Evolutionary conservation across 2,888 invertebrate genomes (phyloP).

Genomic region (Microdon myrmicae): DNA sequence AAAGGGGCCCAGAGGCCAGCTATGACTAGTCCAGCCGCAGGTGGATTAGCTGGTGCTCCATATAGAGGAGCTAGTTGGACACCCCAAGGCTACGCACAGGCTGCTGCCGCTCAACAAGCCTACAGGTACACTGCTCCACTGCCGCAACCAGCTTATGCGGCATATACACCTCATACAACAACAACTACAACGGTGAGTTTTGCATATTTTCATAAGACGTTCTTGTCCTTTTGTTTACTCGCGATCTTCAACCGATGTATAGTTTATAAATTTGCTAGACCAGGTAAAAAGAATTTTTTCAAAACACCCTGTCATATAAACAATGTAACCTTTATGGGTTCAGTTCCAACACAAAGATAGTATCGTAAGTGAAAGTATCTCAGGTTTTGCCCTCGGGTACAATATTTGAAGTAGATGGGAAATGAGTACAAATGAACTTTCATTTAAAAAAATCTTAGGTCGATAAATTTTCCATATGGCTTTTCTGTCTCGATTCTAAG

Average conservation of each 20-base stretch:
- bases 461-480: too few species aligned
- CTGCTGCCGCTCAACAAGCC: conserved; percentile 65
- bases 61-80: conserved; percentile 67
- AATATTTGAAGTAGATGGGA: too few species aligned
- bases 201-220: background rate
- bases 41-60: conserved; percentile 66
- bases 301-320: too few species aligned
- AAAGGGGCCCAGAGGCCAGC: conserved; percentile 67
- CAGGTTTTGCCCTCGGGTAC: too few species aligned
- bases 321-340: too few species aligned
- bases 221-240: background rate
- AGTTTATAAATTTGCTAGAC: too few species aligned
- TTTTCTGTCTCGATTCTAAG: too few species aligned
- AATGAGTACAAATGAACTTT: too few species aligned
- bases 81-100: conserved; percentile 66
- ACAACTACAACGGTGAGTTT: conserved; percentile 64
- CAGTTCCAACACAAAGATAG: too few species aligned
- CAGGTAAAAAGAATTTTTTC: conserved; percentile 1
- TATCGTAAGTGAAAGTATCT: too few species aligned
- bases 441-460: too few species aligned
- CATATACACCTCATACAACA: conserved; percentile 67
- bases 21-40: conserved; percentile 68
- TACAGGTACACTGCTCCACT: conserved; percentile 67
- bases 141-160: conserved; percentile 67
- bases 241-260: too few species aligned